Conservation (phyloP, 2,113 vertebrate species). For the Ifrita kowaldi region DNA sequence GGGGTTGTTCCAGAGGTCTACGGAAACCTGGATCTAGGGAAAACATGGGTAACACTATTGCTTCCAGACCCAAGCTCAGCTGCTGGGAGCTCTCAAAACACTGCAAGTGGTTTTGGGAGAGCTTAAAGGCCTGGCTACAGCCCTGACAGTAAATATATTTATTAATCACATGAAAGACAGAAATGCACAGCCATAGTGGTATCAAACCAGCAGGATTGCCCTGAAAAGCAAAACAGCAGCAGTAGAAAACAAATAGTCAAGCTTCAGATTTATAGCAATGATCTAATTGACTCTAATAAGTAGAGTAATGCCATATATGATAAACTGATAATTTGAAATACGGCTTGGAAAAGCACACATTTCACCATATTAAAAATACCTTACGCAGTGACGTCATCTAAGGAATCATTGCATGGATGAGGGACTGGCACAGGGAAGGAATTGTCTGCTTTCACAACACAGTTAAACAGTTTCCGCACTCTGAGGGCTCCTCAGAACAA, state of each 20-base stretch:
- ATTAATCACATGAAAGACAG: not conserved
- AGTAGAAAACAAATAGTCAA: conserved; percentile 3
- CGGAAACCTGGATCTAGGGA: not conserved
- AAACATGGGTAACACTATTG: not conserved
- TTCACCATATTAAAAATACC: not conserved
- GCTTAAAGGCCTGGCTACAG: not conserved
- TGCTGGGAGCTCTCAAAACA: not conserved
- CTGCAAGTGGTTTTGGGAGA: not conserved
- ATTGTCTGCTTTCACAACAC: not conserved
- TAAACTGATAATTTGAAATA: not conserved
- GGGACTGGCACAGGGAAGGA: not conserved
- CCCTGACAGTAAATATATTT: not conserved
- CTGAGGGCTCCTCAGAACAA: not conserved
- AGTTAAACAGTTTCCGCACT: not conserved
- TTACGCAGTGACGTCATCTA: not conserved
- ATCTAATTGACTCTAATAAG: not conserved
- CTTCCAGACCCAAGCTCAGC: conserved; percentile 3
- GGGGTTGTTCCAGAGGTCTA: conserved; percentile 47
- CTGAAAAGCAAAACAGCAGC: not conserved
- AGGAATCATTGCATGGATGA: not conserved
- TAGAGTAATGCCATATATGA: not conserved
- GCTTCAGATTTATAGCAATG: not conserved
- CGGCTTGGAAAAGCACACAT: not conserved
- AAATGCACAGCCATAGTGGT: not conserved
- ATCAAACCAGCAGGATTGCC: not conserved